Conservation (phyloP, 2,888 invertebrate genomes). For the Busseola fusca region DNA sequence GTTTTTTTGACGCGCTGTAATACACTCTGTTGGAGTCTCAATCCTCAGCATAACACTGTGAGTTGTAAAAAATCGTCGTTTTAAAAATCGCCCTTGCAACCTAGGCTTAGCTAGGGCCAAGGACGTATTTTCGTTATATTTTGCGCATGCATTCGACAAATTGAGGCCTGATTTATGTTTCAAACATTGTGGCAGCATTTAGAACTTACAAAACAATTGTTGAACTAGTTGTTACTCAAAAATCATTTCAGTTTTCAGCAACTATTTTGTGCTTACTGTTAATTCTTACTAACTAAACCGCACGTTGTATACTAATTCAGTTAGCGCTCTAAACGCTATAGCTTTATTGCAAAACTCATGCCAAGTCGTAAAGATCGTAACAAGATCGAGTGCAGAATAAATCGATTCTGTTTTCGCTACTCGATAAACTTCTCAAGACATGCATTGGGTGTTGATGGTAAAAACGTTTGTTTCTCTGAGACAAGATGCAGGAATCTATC, state of each 20-base stretch:
- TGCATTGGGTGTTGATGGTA: conserved; percentile 46
- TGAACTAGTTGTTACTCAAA: background rate
- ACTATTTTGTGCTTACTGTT: conserved; percentile 27
- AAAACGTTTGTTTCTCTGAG: conserved; percentile 31
- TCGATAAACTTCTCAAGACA: conserved; percentile 53
- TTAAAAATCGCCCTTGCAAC: background rate
- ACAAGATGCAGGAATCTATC: conserved; percentile 15
- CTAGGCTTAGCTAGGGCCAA: background rate
- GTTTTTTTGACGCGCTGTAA: background rate
- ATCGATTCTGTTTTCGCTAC: conserved; percentile 56
- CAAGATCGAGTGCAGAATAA: conserved; percentile 62
- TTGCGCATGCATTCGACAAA: conserved; percentile 18
- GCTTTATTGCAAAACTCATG: conserved; percentile 71
- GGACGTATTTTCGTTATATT: conserved; percentile 23
- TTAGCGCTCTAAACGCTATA: conserved; percentile 46
- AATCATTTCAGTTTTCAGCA: conserved; percentile 31
- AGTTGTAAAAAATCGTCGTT: background rate
- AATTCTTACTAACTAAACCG: conserved; percentile 29
- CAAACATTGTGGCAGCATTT: conserved; percentile 18
- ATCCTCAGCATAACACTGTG: background rate
- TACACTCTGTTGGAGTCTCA: background rate
- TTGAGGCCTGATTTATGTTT: conserved; percentile 20
- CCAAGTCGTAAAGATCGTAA: conserved; percentile 79
- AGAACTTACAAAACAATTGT: conserved; percentile 13
- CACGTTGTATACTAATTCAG: conserved; percentile 60